These are phyloP conservation scores for Sesamia nonagrioides DNA, from an alignment of 1,140 invertebrate species.

Conservation along the genomic window DNA sequence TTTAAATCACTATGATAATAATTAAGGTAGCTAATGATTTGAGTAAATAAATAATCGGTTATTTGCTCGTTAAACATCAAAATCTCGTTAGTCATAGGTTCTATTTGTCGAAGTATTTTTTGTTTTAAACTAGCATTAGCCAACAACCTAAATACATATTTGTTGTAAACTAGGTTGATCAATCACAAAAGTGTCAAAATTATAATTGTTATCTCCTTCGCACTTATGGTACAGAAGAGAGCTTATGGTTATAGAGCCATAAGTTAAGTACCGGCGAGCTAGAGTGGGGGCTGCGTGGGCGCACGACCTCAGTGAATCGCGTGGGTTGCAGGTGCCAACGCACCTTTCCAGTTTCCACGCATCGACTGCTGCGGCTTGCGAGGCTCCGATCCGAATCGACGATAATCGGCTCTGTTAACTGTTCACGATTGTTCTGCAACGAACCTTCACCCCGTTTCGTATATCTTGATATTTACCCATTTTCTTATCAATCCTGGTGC, in stretches of 20 bases:
- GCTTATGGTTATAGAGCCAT: background rate
- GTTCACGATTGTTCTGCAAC: slow-evolving; percentile 46
- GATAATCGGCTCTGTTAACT: slow-evolving; percentile 52
- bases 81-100: background rate
- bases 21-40: no score
- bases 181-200: slow-evolving; percentile 35
- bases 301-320: slow-evolving; percentile 69
- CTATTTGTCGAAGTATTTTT: background rate
- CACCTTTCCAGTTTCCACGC: slow-evolving; percentile 75
- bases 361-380: slow-evolving; percentile 45
- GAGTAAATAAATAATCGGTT: background rate
- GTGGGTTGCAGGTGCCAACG: slow-evolving; percentile 82
- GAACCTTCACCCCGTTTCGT: slow-evolving; percentile 44
- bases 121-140: background rate
- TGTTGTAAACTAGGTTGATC: slow-evolving; percentile 1
- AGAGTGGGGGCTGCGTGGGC: slow-evolving; percentile 71
- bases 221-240: slow-evolving; percentile 1
- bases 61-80: background rate
- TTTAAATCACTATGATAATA: no score
- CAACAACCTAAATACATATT: slow-evolving; percentile 2
- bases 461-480: slow-evolving; percentile 35
- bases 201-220: slow-evolving; percentile 12
- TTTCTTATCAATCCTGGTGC: slow-evolving; percentile 35
- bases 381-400: slow-evolving; percentile 54
- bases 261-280: slow-evolving; percentile 46